phyloP scores from a whole-genome alignment of 1,140 invertebrate species.

The Euglossa dilemma region DNA sequence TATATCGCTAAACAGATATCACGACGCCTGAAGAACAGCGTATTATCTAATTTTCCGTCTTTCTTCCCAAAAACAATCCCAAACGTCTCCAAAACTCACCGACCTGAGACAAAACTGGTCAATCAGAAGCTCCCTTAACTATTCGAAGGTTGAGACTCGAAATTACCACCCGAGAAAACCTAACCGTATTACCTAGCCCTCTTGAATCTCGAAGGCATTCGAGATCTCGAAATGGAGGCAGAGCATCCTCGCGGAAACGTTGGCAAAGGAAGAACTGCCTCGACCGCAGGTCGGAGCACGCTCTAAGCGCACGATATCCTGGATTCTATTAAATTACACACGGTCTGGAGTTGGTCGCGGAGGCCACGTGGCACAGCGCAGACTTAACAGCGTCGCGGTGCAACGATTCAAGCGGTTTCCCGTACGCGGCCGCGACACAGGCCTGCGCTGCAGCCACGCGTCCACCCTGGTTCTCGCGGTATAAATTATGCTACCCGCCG shows the following conservation, averaged over 20 bases:
- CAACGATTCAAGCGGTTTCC: slow-evolving; percentile 17
- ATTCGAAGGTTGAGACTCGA: no score
- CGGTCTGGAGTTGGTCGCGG: neutral
- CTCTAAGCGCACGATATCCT: neutral
- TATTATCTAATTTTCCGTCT: no score
- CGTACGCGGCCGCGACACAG: neutral
- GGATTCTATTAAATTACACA: slow-evolving; percentile 31
- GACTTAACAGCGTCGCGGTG: neutral
- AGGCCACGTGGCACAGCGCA: neutral
- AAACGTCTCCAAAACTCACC: no score
- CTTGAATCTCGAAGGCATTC: neutral
- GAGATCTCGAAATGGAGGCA: neutral
- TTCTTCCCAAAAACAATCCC: no score
- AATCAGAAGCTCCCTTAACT: no score
- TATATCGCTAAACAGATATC: no score
- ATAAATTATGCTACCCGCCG: slow-evolving; percentile 49
- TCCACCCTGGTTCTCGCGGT: slow-evolving; percentile 44
- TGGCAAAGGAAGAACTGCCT: neutral
- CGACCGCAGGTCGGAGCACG: neutral
- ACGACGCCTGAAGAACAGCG: no score
- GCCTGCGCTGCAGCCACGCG: slow-evolving; percentile 35
- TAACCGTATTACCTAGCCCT: no score
- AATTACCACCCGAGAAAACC: no score
- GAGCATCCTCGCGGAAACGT: neutral
- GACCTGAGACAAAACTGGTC: no score